Evolutionary conservation across 35 echinoderm and acorn worm species (phyloP), one percentile per base, ranked within the genome.

Genomic region (Stichopus chloronotus): DNA sequence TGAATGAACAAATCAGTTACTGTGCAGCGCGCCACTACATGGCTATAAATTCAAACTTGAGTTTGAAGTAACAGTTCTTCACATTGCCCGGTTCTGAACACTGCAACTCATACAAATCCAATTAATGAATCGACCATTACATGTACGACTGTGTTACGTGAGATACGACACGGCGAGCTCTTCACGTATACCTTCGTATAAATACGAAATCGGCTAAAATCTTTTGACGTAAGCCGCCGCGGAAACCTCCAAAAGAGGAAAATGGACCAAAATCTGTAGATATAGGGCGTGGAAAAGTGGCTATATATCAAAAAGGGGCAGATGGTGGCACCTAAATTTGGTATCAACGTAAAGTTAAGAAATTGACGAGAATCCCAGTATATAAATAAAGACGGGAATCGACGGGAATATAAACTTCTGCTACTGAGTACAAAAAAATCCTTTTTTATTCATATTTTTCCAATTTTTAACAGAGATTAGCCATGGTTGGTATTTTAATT

Each of bases 41-140:
- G 74, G 74, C 74, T 78, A 78, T 78, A 78, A 78, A 78, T 9
- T 78, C 74, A 78, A 78, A 78, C 74, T 7, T 19, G 74, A 78
- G 19, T 78, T 78, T 20, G 74, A 20, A 78, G 74, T 78, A 78
- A 19, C 74, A 78, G 74, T 19, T 78, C 74, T 78, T 78, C 24
- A 25, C 74, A 78, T 6, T 78, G n/a, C 74, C 74, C n/a, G 63
- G 24, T 78, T 20, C n/a, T 78, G 7, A 17, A 20, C 24, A 78
- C 74, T 78, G 74, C 16, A 25, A 78, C 59, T 61, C 59, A 61
- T 61, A 61, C 59, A 61, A 61, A 61, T 61, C 59, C 59, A 6
- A 61, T 13, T 6, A 61, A 61, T 61, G 59, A 61, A 61, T 61
- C 59, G 59, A 61, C 13, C 59, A 13, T 7, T 61, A 61, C 59